Conservation (phyloP, 2,113 vertebrate genomes). For the Tichodroma muraria region DNA sequence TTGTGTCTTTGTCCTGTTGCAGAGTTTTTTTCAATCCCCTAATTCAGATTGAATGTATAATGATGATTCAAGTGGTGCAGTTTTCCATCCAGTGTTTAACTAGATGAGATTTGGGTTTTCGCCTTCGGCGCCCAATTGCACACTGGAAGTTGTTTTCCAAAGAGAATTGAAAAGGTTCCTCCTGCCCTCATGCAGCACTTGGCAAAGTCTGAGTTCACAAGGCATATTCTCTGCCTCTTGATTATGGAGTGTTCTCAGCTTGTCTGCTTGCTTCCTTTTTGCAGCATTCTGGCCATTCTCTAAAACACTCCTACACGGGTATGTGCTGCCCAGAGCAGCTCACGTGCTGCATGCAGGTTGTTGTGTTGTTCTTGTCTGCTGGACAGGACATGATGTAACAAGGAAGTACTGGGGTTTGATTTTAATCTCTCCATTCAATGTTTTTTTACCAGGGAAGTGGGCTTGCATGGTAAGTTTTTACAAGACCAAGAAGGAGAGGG, state of each 20-base stretch:
- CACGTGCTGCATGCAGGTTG: accelerated
- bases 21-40: neutral
- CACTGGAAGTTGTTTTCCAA: neutral
- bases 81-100: neutral
- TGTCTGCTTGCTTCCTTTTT: neutral
- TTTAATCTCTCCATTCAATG: neutral
- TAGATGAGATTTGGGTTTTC: neutral
- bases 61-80: neutral
- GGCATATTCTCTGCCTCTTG: neutral
- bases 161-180: neutral
- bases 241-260: neutral
- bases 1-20: neutral
- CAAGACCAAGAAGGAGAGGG: neutral
- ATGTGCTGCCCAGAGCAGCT: neutral
- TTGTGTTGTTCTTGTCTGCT: neutral
- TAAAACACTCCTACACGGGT: accelerated
- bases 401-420: neutral
- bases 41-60: neutral
- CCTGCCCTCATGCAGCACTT: neutral
- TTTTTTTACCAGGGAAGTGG: neutral
- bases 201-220: neutral
- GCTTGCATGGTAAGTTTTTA: neutral
- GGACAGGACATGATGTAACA: neutral
- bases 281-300: neutral
- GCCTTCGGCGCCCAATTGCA: neutral